Conservation (phyloP, 2,113 vertebrate species). For the Ctenomys sociabilis region DNA sequence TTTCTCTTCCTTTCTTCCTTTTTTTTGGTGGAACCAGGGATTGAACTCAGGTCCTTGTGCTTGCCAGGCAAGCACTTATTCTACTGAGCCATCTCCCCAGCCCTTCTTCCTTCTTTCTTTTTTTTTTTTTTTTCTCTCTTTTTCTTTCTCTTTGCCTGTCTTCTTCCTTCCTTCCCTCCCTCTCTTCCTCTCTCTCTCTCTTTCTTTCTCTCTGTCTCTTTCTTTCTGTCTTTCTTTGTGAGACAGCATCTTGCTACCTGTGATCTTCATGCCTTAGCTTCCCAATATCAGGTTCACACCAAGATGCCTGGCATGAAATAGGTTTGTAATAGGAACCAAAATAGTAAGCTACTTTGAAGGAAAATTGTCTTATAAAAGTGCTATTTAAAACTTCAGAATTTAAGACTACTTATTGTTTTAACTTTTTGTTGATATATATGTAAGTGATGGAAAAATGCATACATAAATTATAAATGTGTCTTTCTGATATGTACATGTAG, state of each 20-base stretch:
- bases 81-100: no score
- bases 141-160: rapidly evolving
- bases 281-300: no score
- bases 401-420: background rate
- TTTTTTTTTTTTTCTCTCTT: rapidly evolving
- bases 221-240: background rate
- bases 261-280: background rate
- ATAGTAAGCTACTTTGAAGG: background rate
- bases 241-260: background rate
- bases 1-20: no score
- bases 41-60: no score
- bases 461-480: background rate
- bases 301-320: background rate
- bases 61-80: no score
- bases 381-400: background rate
- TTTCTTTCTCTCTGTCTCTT: no score
- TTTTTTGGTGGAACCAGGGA: no score
- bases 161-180: no score
- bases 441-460: background rate
- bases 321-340: background rate
- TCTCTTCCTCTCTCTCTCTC: rapidly evolving
- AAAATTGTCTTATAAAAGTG: slow-evolving; percentile 24
- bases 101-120: no score
- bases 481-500: background rate
- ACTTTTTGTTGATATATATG: slow-evolving; percentile 12